Evolutionary conservation across 1,140 invertebrate genomes (phyloP), one percentile per base, ranked within the genome.

Genomic region (Galleria mellonella): DNA sequence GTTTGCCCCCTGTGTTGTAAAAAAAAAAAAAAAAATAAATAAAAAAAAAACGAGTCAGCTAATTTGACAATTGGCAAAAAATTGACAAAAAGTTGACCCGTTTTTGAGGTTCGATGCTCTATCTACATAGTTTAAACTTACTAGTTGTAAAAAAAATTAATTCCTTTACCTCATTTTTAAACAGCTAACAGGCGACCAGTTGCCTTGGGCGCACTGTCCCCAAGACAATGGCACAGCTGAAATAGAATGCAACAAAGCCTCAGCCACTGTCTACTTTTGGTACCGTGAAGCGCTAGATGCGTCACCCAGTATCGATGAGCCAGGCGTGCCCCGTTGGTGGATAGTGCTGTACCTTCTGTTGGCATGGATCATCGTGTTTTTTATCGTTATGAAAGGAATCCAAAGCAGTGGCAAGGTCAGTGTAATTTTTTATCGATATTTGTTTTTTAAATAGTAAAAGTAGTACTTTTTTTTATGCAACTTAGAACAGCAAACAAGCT

Each of bases 331-430:
- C 6, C 94, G 95, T 58, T 97, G 96, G 95, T 98, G 97, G 94
- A 96, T 99, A 62, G 94, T 96, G 0, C 72, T 97, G 3, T 98
- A 97, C 76, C 89, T 99, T 10, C 82, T 98, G 28, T 85, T 98
- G 8, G 95, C 97, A 37, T 99, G 98, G 98, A 86, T 95, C 46
- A 88, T 98, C 40, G 96, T 99, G 9, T 99, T 98, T 87, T 94
- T 97, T 71, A 98, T 98, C 71, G 96, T 99, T 2, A 98, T 97
- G 95, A 97, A 97, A 85, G 98, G 98, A 33, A 98, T 99, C 54
- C 97, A 98, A 83, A 97, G 95, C 58, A 98, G 96, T 51, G 97
- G 97, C 73, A 99, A 98, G 90, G 97, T 97, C 79, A 73, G 17
- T 23, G n/a, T n/a, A n/a, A n/a, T n/a, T n/a, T n/a, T n/a, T n/a